These are phyloP conservation scores for Cheilosia vernalis DNA, from an alignment of 2,888 invertebrate genomes.

Conservation along the genomic window DNA sequence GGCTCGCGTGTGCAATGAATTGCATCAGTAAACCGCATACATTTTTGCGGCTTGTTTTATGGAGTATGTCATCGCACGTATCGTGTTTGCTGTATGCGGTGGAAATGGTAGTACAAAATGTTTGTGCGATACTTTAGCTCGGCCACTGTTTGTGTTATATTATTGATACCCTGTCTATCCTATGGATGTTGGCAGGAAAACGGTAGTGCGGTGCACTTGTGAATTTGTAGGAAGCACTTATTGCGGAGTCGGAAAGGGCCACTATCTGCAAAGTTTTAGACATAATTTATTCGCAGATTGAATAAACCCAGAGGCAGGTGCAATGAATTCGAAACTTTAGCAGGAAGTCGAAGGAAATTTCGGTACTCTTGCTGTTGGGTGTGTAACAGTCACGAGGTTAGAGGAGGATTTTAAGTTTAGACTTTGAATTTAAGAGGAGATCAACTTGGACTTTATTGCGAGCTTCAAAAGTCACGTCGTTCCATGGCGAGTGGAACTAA, in stretches of 20 bases:
- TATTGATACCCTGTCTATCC: constrained; percentile 2
- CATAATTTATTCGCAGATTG: constrained; percentile 57
- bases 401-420: too few relatives aligned
- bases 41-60: constrained; percentile 63
- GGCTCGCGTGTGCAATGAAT: constrained; percentile 38
- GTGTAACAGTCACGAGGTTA: background rate
- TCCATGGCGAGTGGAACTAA: too few relatives aligned
- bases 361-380: background rate
- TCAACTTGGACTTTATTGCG: too few relatives aligned
- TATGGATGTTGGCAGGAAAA: background rate
- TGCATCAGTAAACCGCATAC: constrained; percentile 66
- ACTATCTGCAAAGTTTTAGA: constrained; percentile 35
- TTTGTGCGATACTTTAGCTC: constrained; percentile 15
- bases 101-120: constrained; percentile 15
- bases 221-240: background rate
- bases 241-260: background rate
- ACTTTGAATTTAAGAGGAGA: too few relatives aligned
- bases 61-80: constrained; percentile 60
- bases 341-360: constrained; percentile 4
- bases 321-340: constrained; percentile 43
- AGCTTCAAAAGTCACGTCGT: too few relatives aligned
- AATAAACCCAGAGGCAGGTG: constrained; percentile 53
- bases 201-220: constrained; percentile 16
- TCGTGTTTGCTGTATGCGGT: background rate
- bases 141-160: constrained; percentile 7